These are phyloP conservation scores for Drosophila aldrichi DNA, from an alignment of 2,888 invertebrate species.

Conservation along the genomic window DNA sequence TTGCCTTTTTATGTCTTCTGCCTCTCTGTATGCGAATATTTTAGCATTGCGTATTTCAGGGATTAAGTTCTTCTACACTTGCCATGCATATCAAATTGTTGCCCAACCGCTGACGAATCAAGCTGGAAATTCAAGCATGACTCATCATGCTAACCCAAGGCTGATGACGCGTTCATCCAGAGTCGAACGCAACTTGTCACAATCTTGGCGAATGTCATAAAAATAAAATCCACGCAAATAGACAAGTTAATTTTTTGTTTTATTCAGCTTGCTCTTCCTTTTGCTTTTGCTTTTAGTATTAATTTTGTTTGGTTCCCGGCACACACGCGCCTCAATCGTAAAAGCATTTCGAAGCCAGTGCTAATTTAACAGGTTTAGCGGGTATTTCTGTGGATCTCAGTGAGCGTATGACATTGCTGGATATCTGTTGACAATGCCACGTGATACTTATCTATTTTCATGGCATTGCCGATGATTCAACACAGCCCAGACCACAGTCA, in stretches of 20 bases:
- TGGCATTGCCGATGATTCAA: constrained; percentile 58
- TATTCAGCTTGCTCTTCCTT: constrained; percentile 2
- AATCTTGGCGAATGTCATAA: constrained; percentile 50
- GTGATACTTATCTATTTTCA: constrained; percentile 62
- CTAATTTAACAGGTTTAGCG: constrained; percentile 47
- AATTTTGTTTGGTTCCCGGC: constrained; percentile 23
- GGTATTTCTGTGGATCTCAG: constrained; percentile 10
- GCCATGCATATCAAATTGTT: constrained; percentile 44
- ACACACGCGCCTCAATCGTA: constrained; percentile 47
- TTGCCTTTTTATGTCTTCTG: not conserved
- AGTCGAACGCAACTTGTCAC: constrained; percentile 35
- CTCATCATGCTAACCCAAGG: constrained; percentile 33
- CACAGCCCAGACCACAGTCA: constrained; percentile 18
- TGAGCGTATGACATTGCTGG: constrained; percentile 1
- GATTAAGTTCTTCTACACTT: constrained; percentile 26
- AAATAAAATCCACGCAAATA: constrained; percentile 65
- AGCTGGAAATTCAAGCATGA: constrained; percentile 38
- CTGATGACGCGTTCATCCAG: constrained; percentile 45
- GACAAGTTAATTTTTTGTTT: constrained; percentile 60
- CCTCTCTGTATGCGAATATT: not conserved
- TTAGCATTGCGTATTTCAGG: constrained; percentile 12
- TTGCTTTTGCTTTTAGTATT: constrained; percentile 34
- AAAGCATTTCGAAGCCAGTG: constrained; percentile 38
- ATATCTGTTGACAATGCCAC: constrained; percentile 56
- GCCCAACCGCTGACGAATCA: constrained; percentile 16